Base-by-base conservation (phyloP, 1,140 invertebrate genomes). In the Nixonia krombeini region DNA sequence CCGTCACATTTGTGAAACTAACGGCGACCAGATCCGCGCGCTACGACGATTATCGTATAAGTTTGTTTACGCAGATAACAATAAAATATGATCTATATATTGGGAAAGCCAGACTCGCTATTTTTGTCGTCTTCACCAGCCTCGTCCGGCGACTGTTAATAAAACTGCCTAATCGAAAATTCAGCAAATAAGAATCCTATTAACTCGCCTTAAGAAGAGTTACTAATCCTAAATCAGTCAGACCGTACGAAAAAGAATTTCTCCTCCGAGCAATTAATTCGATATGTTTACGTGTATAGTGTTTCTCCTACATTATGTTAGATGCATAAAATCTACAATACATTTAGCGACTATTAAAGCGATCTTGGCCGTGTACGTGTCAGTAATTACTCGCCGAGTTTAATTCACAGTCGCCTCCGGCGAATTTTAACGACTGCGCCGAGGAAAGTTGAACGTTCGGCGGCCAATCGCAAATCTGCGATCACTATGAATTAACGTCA, bases 401-500 rank as follows among this genome's bases (percentile, higher is more conserved):
- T 62, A 65, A 70, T 65, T 70, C 68, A 49, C 45, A 58, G 57
- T 50, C 62, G 67, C 68, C 68, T 38, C 42, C 41, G 68, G 68
- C 62, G 53, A 70, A 70, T 70, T 65, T 70, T 70, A 70, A 70
- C 68, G 62, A 65, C 35, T 33, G 47, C 61, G 62, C 57, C 56
- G 56, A 65, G 50, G 58, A 65, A 70, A 65, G 61, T 65, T 70
- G 59, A 70, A 69, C 63, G 66, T 55, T 63, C 55, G 59, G 67
- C 67, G 56, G 67, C 58, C 67, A 70, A 70, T 70, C 67, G 67
- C 67, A 64, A 64, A 70, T 70, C 68, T 70, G 57, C 52, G 49
- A 70, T 70, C 68, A 66, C 62, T 70, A 65, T 62, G 68, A 70
- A 70, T 70, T 70, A 70, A 70, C 68, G 57, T 70, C 68, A 70